Base-by-base conservation (phyloP, 2,797 vertebrate species). In the Chaetodon trifasciatus region DNA sequence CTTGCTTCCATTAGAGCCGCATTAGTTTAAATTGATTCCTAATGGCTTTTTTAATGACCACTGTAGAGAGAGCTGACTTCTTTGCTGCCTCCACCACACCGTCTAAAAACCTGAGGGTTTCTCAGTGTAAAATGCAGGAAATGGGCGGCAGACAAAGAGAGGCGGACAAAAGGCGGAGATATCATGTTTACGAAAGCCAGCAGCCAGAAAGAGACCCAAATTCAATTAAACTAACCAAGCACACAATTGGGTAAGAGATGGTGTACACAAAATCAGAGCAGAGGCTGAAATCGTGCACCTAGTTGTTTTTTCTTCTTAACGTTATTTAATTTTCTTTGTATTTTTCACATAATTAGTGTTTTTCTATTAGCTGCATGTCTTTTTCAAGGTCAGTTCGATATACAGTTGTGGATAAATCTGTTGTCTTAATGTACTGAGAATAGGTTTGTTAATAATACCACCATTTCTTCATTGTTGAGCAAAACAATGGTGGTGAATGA, bases 1-100 rank as follows among this genome's bases (percentile, higher is more conserved):
- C 83, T 92, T 94, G 92, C 85, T 86, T 91, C 91, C 88, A 95
- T 95, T 94, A 93, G 55, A 60, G 78, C 73, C 39, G 82, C 86
- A 92, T 93, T 91, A 92, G 61, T 75, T 88, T 79, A 85, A 94
- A 94, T 90, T 89, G 88, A 91, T 92, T 93, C 85, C 88, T 95
- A 95, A 94, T 93, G 88, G 89, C 35, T 78, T 84, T 79, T 92
- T 93, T 94, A 91, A 93, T 88, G 89, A 84, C 86, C 83, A 57
- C 39, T 73, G 81, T 75, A 79, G 82, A 86, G 74, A 80, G 82
- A 86, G 74, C 74, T 56, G 75, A 85, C 80, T 74, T 78, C 68
- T 75, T 80, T 82, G 66, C 76, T 28, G 52, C 70, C 69, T 76
- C 70, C 64, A 21, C 81, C 70, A 52, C 65, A 75, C 71, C 35